Conservation (phyloP, 2,797 vertebrate species). For the Acanthurus leucopareius region DNA sequence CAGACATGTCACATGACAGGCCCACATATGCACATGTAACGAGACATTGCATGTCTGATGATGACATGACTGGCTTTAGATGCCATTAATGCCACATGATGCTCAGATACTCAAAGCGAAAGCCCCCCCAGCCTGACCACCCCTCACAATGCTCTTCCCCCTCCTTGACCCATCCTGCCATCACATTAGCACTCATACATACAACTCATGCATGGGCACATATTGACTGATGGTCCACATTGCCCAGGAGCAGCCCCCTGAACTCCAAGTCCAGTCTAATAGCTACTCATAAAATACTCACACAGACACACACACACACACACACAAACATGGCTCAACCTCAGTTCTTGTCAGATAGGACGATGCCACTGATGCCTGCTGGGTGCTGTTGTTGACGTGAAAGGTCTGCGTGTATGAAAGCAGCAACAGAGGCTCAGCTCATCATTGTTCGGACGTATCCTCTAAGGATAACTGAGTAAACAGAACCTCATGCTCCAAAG, state of each 20-base stretch:
- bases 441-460: constrained; percentile 19
- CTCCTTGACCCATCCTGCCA: constrained; percentile 12
- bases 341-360: constrained; percentile 42
- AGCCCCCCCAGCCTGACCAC: background rate
- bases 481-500: background rate
- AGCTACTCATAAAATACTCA: constrained; percentile 17
- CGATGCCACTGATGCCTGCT: constrained; percentile 34
- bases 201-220: constrained; percentile 3
- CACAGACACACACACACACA: constrained; percentile 10
- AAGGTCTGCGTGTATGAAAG: constrained; percentile 27
- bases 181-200: constrained; percentile 1
- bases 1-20: background rate
- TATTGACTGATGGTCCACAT: constrained; percentile 22
- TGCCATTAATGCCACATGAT: constrained; percentile 1
- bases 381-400: constrained; percentile 42
- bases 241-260: constrained; percentile 28
- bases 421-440: constrained; percentile 16
- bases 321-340: constrained; percentile 13
- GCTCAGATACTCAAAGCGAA: constrained; percentile 1
- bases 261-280: constrained; percentile 29
- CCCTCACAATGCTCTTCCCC: background rate
- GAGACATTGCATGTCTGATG: background rate
- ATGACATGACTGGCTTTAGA: constrained; percentile 1
- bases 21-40: background rate
- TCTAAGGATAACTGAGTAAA: constrained; percentile 29